A percentile compares a stretch with the other conserved stretches of the same genome.
phyloP scores from a whole-genome alignment of 2,797 vertebrate species.

The Pelochelys cantorii region DNA sequence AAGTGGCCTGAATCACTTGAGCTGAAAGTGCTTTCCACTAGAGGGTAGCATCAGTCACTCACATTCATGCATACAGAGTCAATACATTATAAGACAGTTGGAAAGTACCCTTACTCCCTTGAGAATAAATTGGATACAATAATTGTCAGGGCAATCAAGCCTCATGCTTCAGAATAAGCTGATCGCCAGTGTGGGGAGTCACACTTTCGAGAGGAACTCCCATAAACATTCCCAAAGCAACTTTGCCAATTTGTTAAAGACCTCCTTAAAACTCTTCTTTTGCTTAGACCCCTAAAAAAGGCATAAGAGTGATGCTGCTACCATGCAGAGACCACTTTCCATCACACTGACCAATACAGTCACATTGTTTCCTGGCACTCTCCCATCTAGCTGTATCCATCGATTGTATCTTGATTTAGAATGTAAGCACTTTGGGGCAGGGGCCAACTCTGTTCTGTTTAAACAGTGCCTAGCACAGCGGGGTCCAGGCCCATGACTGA shows the following conservation, averaged over 20 bases:
- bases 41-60: not conserved
- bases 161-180: not conserved
- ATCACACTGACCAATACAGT: not conserved
- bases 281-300: not conserved
- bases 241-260: not conserved
- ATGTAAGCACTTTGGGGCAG: not conserved
- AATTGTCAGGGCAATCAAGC: too few relatives aligned
- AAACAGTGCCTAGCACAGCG: not conserved
- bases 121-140: fast-evolving
- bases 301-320: not conserved
- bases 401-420: not conserved
- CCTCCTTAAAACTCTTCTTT: not conserved
- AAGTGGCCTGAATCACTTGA: fast-evolving
- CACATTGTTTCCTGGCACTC: not conserved
- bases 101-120: fast-evolving
- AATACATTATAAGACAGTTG: not conserved
- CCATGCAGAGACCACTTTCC: not conserved
- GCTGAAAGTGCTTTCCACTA: not conserved
- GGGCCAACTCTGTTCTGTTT: not conserved
- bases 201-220: not conserved
- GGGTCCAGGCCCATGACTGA: not conserved
- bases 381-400: not conserved
- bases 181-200: not conserved
- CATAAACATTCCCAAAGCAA: not conserved
- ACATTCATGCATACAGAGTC: not conserved